phyloP scores from a whole-genome alignment of 2,113 vertebrate genomes.

The Mobula birostris region DNA sequence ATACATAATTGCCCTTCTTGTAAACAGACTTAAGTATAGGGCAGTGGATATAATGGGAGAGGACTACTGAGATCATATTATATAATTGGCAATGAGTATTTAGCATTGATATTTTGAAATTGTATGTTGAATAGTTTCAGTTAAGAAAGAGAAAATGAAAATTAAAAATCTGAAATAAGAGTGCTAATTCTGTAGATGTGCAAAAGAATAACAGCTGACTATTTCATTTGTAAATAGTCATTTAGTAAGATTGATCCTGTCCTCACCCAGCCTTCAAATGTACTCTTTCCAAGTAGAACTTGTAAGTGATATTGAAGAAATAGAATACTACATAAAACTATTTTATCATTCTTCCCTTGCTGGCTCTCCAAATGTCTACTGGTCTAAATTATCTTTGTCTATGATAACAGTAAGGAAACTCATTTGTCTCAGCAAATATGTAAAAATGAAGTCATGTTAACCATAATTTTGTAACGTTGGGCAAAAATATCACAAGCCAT shows the following conservation, averaged over 20 bases:
- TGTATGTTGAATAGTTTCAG: neutral
- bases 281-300: neutral
- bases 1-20: neutral
- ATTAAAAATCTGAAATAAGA: neutral
- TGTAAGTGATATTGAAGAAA: neutral
- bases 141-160: neutral
- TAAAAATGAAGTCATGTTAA: neutral
- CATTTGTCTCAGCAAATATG: neutral
- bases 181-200: neutral
- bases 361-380: neutral
- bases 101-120: neutral
- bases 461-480: neutral
- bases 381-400: neutral
- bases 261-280: neutral
- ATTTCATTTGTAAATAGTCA: neutral
- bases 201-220: neutral
- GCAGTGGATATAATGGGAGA: neutral
- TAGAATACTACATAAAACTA: neutral
- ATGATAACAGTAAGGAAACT: neutral
- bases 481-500: neutral
- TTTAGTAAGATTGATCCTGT: neutral
- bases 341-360: neutral
- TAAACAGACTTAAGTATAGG: neutral
- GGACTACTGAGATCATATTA: neutral
- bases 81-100: neutral